Base-by-base conservation (phyloP, 2,888 invertebrate genomes). In the Pinctada fucata region DNA sequence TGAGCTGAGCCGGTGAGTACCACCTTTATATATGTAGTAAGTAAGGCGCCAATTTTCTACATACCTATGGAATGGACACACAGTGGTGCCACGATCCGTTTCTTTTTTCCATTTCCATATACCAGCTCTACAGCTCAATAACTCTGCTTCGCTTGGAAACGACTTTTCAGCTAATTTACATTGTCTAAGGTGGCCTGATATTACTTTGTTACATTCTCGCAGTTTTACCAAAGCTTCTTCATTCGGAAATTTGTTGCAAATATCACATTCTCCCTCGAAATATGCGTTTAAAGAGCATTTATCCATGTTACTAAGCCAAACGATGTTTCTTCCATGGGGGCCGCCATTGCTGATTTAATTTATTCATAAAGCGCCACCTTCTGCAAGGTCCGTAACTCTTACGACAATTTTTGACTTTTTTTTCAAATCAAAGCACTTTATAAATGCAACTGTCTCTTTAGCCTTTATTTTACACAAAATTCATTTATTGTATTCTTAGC, bases 81-180 rank as follows among this genome's bases (percentile, higher is more conserved):
- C 63, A 64, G 63, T 64, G 48, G 31, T 64, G 48, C 73, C 73
- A 6, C 1, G 8, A 45, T 73, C 65, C 13, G 63, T 64, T 13
- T 64, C 8, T 64, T 16, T 13, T 8, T 6, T 48, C 45, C 49
- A 73, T 13, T 47, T 47, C 64, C 73, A 73, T 10, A 73, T 63
- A 47, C 72, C 63, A 31, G 72, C 72, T 13, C 72, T n/a, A 31
- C 10, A 31, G 58, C 31, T 13, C 8, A 72, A n/a, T 3, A 72
- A 47, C 45, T 72, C 72, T 52, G 58, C 72, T 45, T 72, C 72
- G 45, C 31, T 31, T 58, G 13, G 31, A 31, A 45, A 48, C 31
- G 31, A 31, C 10, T 72, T 72, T n/a, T 58, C 58, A 8, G 10
- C 72, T 4, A 72, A 31, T n/a, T 58, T 72, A 47, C 72, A 72